Evolutionary conservation across 1,140 invertebrate species (phyloP).

Genomic region (Gonatopus flavifemur): DNA sequence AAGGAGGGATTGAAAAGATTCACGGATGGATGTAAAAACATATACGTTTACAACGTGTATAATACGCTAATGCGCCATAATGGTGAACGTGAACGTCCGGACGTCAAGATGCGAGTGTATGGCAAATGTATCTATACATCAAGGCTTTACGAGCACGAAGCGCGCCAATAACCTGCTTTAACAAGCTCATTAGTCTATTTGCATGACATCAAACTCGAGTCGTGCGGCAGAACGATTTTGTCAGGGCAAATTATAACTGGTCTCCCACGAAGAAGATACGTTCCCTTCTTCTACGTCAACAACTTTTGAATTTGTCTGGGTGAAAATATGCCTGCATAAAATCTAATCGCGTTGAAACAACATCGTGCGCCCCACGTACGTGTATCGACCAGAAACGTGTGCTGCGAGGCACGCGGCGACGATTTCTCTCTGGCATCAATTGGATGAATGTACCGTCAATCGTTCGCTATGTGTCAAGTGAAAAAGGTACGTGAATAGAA

Average conservation of each 20-base stretch:
- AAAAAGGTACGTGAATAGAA: no score
- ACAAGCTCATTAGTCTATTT: constrained; percentile 49
- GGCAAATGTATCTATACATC: neutral
- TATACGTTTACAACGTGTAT: no score
- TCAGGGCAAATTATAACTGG: constrained; percentile 30
- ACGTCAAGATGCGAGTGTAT: no score
- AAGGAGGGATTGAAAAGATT: no score
- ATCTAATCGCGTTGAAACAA: constrained; percentile 31
- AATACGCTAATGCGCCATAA: no score
- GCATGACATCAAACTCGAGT: constrained; percentile 41
- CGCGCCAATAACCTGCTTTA: constrained; percentile 38
- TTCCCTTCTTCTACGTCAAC: constrained; percentile 16
- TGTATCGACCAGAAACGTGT: constrained; percentile 28
- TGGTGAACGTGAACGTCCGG: neutral
- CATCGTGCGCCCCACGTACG: constrained; percentile 11
- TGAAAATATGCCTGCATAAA: no score
- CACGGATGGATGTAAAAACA: no score
- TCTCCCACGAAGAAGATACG: constrained; percentile 21
- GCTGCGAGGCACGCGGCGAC: neutral
- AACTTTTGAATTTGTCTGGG: no score
- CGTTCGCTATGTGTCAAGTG: no score
- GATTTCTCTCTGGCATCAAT: neutral
- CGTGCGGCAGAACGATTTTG: constrained; percentile 19
- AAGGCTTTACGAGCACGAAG: constrained; percentile 14
- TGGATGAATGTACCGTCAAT: no score